phyloP scores from a whole-genome alignment of 2,797 vertebrate genomes.

The Microcaecilia unicolor region DNA sequence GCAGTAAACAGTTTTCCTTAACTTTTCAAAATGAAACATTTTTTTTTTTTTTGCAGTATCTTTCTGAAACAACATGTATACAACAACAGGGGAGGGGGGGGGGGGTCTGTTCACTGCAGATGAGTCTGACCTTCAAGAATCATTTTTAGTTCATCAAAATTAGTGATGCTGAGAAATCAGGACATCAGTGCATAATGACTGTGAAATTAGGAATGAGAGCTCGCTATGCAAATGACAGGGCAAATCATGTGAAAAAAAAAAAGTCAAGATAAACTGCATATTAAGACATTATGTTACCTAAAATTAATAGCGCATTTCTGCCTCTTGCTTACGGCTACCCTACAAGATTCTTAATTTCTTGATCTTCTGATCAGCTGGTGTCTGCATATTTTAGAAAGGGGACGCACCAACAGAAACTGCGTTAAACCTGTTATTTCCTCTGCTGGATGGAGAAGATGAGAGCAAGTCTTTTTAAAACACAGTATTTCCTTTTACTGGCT shows the following conservation, averaged over 20 bases:
- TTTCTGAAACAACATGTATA: constrained; percentile 8
- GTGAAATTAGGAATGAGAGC: constrained; percentile 92
- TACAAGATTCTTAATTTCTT: constrained; percentile 41
- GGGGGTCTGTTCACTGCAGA: constrained; percentile 20
- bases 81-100: constrained; percentile 21
- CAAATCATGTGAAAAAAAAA: constrained; percentile 90
- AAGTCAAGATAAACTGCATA: constrained; percentile 89
- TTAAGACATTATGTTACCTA: constrained; percentile 83
- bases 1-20: not conserved
- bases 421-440: constrained; percentile 68
- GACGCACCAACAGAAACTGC: constrained; percentile 48
- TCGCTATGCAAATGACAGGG: constrained; percentile 87
- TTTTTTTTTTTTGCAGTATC: constrained; percentile 3
- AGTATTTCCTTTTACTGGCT: constrained; percentile 61
- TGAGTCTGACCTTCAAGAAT: constrained; percentile 87
- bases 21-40: not conserved
- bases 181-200: constrained; percentile 96
- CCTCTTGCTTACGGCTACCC: constrained; percentile 53
- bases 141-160: constrained; percentile 94
- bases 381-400: constrained; percentile 44
- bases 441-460: constrained; percentile 58
- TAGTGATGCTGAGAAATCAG: constrained; percentile 89
- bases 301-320: constrained; percentile 78
- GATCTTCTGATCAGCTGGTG: constrained; percentile 64
- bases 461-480: constrained; percentile 58